Percentiles rank a stretch among this genome's conserved stretches.
Conservation (phyloP, 1,140 invertebrate genomes). For the Tetragnatha versicolor region DNA sequence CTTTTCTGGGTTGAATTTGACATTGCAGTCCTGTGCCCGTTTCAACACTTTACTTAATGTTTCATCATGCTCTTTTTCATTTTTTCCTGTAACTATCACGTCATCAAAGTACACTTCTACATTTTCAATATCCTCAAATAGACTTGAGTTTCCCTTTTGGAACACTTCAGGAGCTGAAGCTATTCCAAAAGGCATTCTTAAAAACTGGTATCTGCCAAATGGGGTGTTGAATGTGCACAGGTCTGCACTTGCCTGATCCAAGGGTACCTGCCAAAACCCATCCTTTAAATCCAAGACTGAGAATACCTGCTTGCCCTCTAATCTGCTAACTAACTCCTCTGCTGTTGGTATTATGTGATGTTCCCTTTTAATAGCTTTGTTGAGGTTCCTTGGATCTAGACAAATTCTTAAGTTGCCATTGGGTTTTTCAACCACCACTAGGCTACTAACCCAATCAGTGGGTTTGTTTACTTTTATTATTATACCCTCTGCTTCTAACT, state of each 20-base stretch:
- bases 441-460: conserved; percentile 57
- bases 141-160: background rate
- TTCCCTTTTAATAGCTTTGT: conserved; percentile 57
- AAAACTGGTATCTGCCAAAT: conserved; percentile 62
- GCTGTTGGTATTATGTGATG: conserved; percentile 24
- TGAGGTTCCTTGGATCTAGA: conserved; percentile 59
- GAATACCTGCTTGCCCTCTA: conserved; percentile 5
- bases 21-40: conserved; percentile 59
- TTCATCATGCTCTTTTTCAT: conserved; percentile 58
- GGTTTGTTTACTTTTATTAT: conserved; percentile 60
- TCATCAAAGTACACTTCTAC: conserved; percentile 62
- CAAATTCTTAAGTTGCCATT: conserved; percentile 54
- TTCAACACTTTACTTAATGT: conserved; percentile 61
- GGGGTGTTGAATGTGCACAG: conserved; percentile 44
- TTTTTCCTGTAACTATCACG: conserved; percentile 60
- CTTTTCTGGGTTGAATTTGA: conserved; percentile 64
- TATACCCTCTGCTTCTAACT: conserved; percentile 57
- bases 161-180: conserved; percentile 1
- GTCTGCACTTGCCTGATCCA: conserved; percentile 12
- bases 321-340: conserved; percentile 10
- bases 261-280: conserved; percentile 14
- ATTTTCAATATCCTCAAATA: conserved; percentile 45
- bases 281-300: conserved; percentile 25
- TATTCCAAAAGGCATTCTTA: conserved; percentile 63
- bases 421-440: conserved; percentile 57